Evolutionary conservation across 2,797 vertebrate species (phyloP), one percentile per base, ranked within the genome.

Genomic region (Intellagama lesueurii): DNA sequence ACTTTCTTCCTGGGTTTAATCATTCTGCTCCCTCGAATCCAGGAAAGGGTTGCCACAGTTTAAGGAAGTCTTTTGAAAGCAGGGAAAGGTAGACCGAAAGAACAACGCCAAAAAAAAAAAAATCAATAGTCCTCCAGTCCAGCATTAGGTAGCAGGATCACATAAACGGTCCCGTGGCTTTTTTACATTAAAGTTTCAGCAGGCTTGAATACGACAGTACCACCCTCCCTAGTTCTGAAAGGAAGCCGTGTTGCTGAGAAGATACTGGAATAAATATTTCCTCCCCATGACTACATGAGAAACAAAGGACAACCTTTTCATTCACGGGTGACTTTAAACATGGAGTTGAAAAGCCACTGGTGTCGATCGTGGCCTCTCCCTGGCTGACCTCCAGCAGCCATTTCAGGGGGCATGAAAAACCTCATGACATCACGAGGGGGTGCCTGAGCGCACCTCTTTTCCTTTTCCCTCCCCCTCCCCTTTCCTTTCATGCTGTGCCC

Each of bases 101-200:
- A 56, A 56, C 14, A 56, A 56, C 9, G 8, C 14, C 44, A 47
- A 14, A 14, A 26, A 1, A 81, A 94, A 40, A 93, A 96, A 97
- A 97, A 93, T 95, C 94, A 96, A 97, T 95, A 97, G 6, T 93
- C 92, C 93, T 93, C 83, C 84, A 95, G 93, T 92, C 94, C 92
- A 93, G 96, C 88, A 90, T 94, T 95, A 47, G 4, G 69, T 64
- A 97, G 95, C 95, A 95, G 97, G 97, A 96, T 93, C 92, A 95
- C 94, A 95, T 93, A 93, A 90, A 70, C 1, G 52, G 19, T 95
- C 96, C 93, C 95, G 95, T 89, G 91, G 93, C 93, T 95, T 78
- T 78, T 81, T 96, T 95, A 91, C 93, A 97, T 97, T 97, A 96
- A 97, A 97, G 89, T 97, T 97, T 97, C 95, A 96, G 95, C 94